Evolutionary conservation across 2,888 invertebrate species (phyloP).

Genomic region (Leptogaster cylindrica): DNA sequence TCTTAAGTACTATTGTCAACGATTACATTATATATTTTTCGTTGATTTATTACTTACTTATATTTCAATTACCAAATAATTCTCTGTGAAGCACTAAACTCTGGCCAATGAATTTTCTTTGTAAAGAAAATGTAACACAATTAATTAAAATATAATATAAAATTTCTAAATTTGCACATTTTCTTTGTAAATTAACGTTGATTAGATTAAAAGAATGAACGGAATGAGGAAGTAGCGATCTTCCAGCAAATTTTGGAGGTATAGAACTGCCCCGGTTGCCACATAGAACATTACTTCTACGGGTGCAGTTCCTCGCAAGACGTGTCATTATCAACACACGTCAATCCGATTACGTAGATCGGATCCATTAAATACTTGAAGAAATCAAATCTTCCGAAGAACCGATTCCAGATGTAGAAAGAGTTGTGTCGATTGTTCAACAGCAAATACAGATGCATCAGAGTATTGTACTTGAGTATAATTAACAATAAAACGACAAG

Average conservation of each 20-base stretch:
- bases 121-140: conserved; percentile 75
- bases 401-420: conserved; percentile 93
- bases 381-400: conserved; percentile 73
- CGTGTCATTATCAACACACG: conserved; percentile 66
- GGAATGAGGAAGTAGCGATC: conserved; percentile 95
- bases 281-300: conserved; percentile 68
- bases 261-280: conserved; percentile 69
- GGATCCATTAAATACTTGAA: conserved; percentile 76
- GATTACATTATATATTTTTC: too few species aligned
- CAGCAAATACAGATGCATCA: conserved; percentile 89
- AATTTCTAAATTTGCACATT: conserved; percentile 66
- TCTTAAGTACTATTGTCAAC: too few species aligned
- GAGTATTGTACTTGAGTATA: conserved; percentile 75
- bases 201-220: conserved; percentile 81
- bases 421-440: conserved; percentile 97
- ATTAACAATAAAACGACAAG: conserved; percentile 59
- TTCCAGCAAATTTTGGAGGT: conserved; percentile 88
- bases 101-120: conserved; percentile 79
- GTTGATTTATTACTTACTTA: too few species aligned
- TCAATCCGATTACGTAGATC: conserved; percentile 72
- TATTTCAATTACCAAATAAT: conserved; percentile 77
- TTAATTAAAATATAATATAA: conserved; percentile 73
- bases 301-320: conserved; percentile 63
- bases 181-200: conserved; percentile 61
- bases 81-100: conserved; percentile 76